These are phyloP conservation scores for Lysiphlebus fabarum DNA, from an alignment of 1,140 invertebrate genomes.

Conservation along the genomic window DNA sequence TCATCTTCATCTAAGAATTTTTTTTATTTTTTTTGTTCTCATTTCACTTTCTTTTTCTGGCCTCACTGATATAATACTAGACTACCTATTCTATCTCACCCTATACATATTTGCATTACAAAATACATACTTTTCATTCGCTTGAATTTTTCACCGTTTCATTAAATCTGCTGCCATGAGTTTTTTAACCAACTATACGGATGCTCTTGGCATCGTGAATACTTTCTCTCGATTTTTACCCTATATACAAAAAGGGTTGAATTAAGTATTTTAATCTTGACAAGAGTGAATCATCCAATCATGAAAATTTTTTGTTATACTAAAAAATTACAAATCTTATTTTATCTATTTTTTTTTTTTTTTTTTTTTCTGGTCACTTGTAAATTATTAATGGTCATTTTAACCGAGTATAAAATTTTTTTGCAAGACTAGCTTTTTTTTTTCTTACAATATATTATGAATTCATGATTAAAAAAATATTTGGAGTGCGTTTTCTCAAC, in stretches of 20 bases:
- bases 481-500: conserved; percentile 8
- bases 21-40: conserved; percentile 29
- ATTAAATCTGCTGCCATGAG: conserved; percentile 33
- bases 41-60: conserved; percentile 38
- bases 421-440: no score
- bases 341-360: neutral
- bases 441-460: no score
- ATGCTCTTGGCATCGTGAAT: conserved; percentile 20
- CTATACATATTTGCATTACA: conserved; percentile 42
- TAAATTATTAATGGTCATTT: neutral
- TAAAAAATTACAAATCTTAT: neutral
- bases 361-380: conserved; percentile 23
- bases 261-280: conserved; percentile 35
- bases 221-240: conserved; percentile 15
- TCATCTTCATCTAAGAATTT: conserved; percentile 20
- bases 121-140: conserved; percentile 29
- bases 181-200: neutral
- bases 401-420: no score
- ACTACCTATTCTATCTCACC: neutral
- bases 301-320: conserved; percentile 10
- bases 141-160: conserved; percentile 35
- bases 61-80: conserved; percentile 13
- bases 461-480: no score
- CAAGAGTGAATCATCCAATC: conserved; percentile 16
- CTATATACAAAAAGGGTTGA: conserved; percentile 27